Base-by-base conservation (phyloP, 2,888 invertebrate genomes). In the Temnothorax unifasciatus region DNA sequence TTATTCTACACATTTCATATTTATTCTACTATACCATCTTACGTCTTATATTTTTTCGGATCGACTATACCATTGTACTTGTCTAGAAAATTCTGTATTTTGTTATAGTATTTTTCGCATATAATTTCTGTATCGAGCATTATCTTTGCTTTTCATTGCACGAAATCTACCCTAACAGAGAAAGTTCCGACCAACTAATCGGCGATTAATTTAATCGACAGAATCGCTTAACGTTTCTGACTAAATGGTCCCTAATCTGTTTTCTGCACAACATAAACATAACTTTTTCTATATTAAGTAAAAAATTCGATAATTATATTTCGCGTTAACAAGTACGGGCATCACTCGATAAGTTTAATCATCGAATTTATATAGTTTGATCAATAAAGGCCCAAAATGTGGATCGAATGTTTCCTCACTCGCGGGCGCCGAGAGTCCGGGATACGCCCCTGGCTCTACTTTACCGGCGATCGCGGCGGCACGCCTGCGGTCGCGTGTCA, bases 41-140 rank as follows among this genome's bases (percentile, higher is more conserved):
- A 29, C 0, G 29, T 61, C 8, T 68, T 52, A 52, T 18, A 57
- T 73, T 54, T 29, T 52, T 71, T 71, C 11, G 9, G 6, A 50
- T 25, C 15, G 4, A 71, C 1, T 38, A 38, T 21, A 21, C 9
- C 38, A 54, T 25, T 44, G 44, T 73, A 54, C 38, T 54, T 44
- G 15, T 8, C 18, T 29, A 44, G 25, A 47, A 59, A 41, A 59
- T 74, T 44, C 18, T 74, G 57, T 44, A 54, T 73, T 38, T 73
- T 66, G 44, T 66, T 44, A 66, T 38, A 9, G 2, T 15, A 71
- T 52, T 34, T 71, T 52, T 71, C 9, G 69, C n/a, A 5, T 69
- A 29, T n/a, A 50, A 71, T 69, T 52, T 52, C 50, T 52, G 69
- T 54, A 64, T 44, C 15, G 41, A 64, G 41, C 15, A 21, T 34